A percentile compares a stretch with the other conserved stretches of the same genome.
phyloP scores from a whole-genome alignment of 1,140 invertebrate genomes.

The Lasioglossum baleicum region DNA sequence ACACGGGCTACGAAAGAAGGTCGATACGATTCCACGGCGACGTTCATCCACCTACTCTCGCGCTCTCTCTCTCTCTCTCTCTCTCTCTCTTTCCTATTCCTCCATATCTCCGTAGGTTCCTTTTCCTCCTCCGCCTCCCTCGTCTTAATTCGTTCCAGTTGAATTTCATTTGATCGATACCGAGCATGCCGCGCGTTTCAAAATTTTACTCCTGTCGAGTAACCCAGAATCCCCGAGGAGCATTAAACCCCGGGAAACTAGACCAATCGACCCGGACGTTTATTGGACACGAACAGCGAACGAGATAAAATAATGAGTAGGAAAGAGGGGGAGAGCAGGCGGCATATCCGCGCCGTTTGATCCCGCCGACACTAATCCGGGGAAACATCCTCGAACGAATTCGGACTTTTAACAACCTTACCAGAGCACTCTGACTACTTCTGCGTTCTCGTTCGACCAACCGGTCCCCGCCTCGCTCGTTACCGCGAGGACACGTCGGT shows the following conservation, averaged over 20 bases:
- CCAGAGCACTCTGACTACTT: too few species aligned
- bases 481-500: too few species aligned
- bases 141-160: conserved; percentile 23
- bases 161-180: not conserved
- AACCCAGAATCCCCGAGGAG: not conserved
- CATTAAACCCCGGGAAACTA: not conserved
- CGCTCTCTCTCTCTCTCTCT: too few species aligned
- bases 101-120: too few species aligned
- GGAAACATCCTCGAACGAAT: not conserved
- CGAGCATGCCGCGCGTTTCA: not conserved
- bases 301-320: too few species aligned
- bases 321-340: too few species aligned
- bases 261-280: not conserved
- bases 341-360: too few species aligned
- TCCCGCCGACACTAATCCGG: not conserved
- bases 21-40: conserved; percentile 2
- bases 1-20: not conserved
- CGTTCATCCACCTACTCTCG: not conserved
- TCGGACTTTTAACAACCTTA: too few species aligned
- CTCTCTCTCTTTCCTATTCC: too few species aligned
- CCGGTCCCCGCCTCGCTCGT: too few species aligned
- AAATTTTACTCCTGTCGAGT: conserved; percentile 1
- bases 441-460: too few species aligned
- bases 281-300: not conserved
- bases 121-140: not conserved